Percentiles rank a stretch among this genome's conserved stretches.
Evolutionary conservation across 2,113 vertebrate genomes (phyloP).

Genomic region (Strix uralensis): DNA sequence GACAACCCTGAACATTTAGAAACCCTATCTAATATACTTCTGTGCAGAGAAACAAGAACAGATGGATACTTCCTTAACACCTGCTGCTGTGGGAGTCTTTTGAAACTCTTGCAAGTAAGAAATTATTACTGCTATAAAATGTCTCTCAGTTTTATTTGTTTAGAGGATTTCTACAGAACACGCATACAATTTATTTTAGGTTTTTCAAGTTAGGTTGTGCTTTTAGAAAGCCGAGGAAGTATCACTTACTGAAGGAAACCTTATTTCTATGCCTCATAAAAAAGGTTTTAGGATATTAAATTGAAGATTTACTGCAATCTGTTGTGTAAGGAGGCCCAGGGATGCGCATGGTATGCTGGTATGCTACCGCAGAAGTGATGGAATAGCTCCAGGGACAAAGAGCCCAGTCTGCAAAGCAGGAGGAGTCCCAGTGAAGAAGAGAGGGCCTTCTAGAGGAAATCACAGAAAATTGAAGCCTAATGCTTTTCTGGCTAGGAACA

Average conservation of each 20-base stretch:
- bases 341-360: background rate
- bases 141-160: constrained; percentile 49
- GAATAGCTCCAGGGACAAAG: background rate
- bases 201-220: constrained; percentile 5
- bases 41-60: constrained; percentile 61
- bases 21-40: constrained; percentile 48
- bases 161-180: constrained; percentile 34
- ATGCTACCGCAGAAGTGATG: background rate
- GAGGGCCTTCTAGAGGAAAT: background rate
- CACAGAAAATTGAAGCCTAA: background rate
- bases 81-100: constrained; percentile 60
- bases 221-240: constrained; percentile 23
- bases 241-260: constrained; percentile 13
- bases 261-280: constrained; percentile 21
- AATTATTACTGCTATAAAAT: constrained; percentile 53
- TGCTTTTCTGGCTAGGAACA: background rate
- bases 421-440: background rate
- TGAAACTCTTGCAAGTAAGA: constrained; percentile 58
- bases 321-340: background rate
- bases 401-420: background rate
- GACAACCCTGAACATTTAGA: constrained; percentile 53
- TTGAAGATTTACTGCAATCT: constrained; percentile 20
- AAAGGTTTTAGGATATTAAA: constrained; percentile 8
- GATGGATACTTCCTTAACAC: constrained; percentile 66
- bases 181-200: constrained; percentile 25